Evolutionary conservation across 2,113 vertebrate species (phyloP).

Genomic region (Empidonax alnorum): DNA sequence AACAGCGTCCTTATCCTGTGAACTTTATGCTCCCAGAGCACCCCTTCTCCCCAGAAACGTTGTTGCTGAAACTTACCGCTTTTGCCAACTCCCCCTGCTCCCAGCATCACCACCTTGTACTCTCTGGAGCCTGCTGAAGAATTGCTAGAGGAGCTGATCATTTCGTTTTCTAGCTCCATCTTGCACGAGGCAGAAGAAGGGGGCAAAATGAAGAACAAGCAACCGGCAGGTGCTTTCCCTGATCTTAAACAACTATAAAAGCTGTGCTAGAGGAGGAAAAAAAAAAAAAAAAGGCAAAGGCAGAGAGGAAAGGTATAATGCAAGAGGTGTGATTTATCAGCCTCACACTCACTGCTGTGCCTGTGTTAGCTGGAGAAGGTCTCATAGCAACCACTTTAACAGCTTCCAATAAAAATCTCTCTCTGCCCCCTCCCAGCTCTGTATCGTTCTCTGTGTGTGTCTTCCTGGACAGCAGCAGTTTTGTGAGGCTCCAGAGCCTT

Average conservation of each 20-base stretch:
- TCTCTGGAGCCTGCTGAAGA: conserved; percentile 71
- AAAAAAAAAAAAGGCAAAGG: not conserved
- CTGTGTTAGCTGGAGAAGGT: conserved; percentile 69
- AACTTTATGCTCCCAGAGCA: not conserved
- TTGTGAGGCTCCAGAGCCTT: not conserved
- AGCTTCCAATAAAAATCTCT: conserved; percentile 80
- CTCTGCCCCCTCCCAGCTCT: conserved; percentile 66
- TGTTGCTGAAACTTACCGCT: conserved; percentile 74
- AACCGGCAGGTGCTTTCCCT: conserved; percentile 59
- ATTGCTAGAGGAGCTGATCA: conserved; percentile 39
- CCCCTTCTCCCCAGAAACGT: not conserved
- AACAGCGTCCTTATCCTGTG: not conserved
- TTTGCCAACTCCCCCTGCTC: conserved; percentile 79
- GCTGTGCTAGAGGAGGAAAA: not conserved
- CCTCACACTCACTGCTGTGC: conserved; percentile 57
- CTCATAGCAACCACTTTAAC: conserved; percentile 82
- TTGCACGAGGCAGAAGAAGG: conserved; percentile 29
- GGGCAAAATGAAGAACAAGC: conserved; percentile 24
- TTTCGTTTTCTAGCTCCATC: conserved; percentile 76
- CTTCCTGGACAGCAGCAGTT: conserved; percentile 37
- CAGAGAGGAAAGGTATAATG: conserved; percentile 43
- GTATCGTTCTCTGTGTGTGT: conserved; percentile 24
- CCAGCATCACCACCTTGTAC: conserved; percentile 80
- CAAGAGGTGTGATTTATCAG: conserved; percentile 66
- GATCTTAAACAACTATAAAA: conserved; percentile 70